Conservation (phyloP, 2,888 invertebrate species). For the Leptura quadrifasciata region DNA sequence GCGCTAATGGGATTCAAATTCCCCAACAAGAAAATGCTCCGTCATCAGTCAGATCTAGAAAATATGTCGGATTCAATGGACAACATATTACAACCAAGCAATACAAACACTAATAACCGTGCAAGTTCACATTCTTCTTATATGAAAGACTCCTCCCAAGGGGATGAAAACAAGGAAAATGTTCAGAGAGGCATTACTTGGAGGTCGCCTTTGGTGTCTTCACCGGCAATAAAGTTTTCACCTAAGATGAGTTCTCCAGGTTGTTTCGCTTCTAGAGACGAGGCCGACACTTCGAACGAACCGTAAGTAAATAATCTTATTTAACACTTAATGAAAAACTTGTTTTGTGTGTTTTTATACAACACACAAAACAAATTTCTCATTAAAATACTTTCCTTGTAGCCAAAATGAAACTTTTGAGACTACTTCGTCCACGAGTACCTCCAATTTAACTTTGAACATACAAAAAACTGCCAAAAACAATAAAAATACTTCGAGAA, state of each 20-base stretch:
- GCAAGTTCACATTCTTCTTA: not conserved
- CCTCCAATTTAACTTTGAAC: constrained; percentile 35
- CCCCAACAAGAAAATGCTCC: constrained; percentile 33
- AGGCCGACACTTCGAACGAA: constrained; percentile 21
- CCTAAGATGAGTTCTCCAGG: constrained; percentile 53
- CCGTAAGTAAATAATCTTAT: constrained; percentile 34
- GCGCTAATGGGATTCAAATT: constrained; percentile 31
- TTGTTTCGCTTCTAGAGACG: constrained; percentile 1
- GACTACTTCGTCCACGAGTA: constrained; percentile 37
- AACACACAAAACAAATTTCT: not conserved
- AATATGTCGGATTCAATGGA: constrained; percentile 25
- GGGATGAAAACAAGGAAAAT: constrained; percentile 43
- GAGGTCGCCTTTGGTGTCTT: constrained; percentile 67
- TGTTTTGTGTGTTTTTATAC: not conserved
- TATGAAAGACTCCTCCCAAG: constrained; percentile 31
- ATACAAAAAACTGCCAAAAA: constrained; percentile 35
- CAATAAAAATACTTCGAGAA: not conserved
- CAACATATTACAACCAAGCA: not conserved
- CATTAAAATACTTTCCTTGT: not conserved
- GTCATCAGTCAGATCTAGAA: constrained; percentile 8
- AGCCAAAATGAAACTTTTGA: constrained; percentile 40
- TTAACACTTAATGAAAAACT: too few relatives aligned
- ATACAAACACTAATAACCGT: not conserved
- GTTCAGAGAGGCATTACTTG: constrained; percentile 63
- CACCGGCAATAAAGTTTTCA: constrained; percentile 64